Evolutionary conservation across 2,888 invertebrate genomes (phyloP).

Genomic region (Eupelmus urozonus): DNA sequence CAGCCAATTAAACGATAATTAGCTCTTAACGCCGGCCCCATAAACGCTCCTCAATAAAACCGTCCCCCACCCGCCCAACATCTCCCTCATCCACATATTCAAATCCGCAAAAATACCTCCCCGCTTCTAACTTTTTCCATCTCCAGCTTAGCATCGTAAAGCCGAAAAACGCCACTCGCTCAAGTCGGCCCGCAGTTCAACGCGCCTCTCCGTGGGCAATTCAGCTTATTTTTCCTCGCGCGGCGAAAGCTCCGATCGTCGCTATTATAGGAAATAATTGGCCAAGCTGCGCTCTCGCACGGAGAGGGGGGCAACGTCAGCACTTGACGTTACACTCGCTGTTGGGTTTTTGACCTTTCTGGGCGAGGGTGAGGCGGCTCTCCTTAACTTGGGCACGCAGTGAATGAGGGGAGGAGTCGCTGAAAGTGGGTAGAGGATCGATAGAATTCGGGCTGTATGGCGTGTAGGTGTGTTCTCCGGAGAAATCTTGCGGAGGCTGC

Average conservation of each 20-base stretch:
- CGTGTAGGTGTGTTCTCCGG: conserved; percentile 6
- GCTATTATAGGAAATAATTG: conserved; percentile 16
- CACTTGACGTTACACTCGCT: conserved; percentile 36
- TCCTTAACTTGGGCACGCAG: neutral
- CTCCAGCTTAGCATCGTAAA: too few relatives aligned
- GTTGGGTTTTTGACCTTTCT: conserved; percentile 52
- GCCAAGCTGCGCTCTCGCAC: neutral
- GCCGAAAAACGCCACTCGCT: too few relatives aligned
- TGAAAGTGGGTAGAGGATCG: conserved; percentile 48
- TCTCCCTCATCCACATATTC: too few relatives aligned
- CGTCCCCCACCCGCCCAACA: too few relatives aligned
- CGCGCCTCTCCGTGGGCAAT: too few relatives aligned
- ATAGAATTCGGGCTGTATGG: conserved; percentile 47
- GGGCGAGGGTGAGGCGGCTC: conserved; percentile 21
- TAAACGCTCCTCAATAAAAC: too few relatives aligned
- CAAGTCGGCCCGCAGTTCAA: too few relatives aligned
- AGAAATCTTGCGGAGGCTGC: conserved; percentile 43
- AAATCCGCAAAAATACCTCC: too few relatives aligned
- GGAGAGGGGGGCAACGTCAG: neutral
- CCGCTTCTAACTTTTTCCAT: too few relatives aligned
- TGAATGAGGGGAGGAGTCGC: conserved; percentile 34
- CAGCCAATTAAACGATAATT: too few relatives aligned
- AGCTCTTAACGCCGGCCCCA: too few relatives aligned
- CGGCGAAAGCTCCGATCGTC: neutral
- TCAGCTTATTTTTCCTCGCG: too few relatives aligned